Percentiles rank a stretch among this genome's conserved stretches.
These are phyloP conservation scores for Uromys caudimaculatus DNA, from an alignment of 2,797 vertebrate genomes.

Conservation along the genomic window DNA sequence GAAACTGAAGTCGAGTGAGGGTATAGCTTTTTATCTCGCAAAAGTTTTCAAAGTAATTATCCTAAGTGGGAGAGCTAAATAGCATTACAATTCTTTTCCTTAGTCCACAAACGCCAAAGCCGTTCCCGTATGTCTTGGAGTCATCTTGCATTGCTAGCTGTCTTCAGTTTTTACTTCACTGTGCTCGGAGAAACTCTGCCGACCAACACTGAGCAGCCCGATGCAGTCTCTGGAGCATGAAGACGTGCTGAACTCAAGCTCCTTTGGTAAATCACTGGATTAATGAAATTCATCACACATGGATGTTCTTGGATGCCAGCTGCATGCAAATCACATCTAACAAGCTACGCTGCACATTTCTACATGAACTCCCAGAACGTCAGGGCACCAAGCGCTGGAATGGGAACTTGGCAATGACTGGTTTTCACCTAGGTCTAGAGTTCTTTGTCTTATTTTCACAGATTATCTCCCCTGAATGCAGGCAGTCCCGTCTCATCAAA, in stretches of 20 bases:
- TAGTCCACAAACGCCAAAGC: constrained; percentile 27
- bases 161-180: constrained; percentile 43
- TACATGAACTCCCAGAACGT: constrained; percentile 39
- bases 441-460: constrained; percentile 63
- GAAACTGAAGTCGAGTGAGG: constrained; percentile 39
- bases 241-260: constrained; percentile 65
- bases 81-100: constrained; percentile 12
- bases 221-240: constrained; percentile 48
- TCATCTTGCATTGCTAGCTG: constrained; percentile 45
- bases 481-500: constrained; percentile 22
- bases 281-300: constrained; percentile 37
- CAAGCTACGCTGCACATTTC: background rate
- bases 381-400: background rate
- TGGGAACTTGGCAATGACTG: constrained; percentile 44
- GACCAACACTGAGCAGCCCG: constrained; percentile 28
- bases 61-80: constrained; percentile 39
- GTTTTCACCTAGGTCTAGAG: constrained; percentile 13
- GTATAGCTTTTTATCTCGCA: background rate
- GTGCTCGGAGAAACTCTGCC: constrained; percentile 50
- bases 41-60: constrained; percentile 11
- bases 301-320: background rate
- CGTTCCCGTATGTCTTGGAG: background rate
- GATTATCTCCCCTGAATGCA: background rate
- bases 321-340: constrained; percentile 68
- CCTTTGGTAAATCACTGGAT: constrained; percentile 70